Evolutionary conservation across 2,797 vertebrate genomes (phyloP), one percentile per base, ranked within the genome.

Genomic region (Sylvia borin): DNA sequence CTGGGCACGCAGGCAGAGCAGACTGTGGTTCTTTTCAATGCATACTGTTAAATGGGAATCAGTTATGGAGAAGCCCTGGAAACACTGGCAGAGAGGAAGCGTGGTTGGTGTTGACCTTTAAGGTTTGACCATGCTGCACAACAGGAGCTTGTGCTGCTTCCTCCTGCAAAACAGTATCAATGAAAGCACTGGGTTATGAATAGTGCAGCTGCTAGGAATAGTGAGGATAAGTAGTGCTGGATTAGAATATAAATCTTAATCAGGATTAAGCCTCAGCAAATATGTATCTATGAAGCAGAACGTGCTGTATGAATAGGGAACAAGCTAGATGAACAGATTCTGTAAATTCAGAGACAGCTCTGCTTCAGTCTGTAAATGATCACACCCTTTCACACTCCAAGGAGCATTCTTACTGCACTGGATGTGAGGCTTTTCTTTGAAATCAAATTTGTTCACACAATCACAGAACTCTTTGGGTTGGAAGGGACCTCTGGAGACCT

Each of bases 161-260:
- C 27, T 66, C 20, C 72, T 83, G 85, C 31, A 51, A 51, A 88
- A 13, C 76, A 80, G 27, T 7, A n/a, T 58, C 73, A 64, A 1
- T 73, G 76, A 27, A 55, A 75, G 75, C 42, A 22, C 54, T 72
- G 67, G 40, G 27, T 79, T 36, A 73, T 85, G 74, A 85, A 61
- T 43, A 61, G 74, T 70, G 60, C 55, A 73, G 61, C 47, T 73
- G 13, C 75, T 90, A 17, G 55, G 79, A 84, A 55, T 51, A 86
- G 50, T 43, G 55, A 78, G 51, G 55, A 29, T 54, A 86, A 81
- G 9, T 38, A 48, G 16, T 51, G 62, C 62, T 81, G 51, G 47
- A 55, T 91, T 78, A 87, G 55, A 62, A 81, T 81, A 81, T 78
- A 88, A 95, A 90, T 72, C 83, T 93, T 88, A 75, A 93, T 65